Percentiles rank a stretch among this genome's conserved stretches.
Conservation (phyloP, 2,888 invertebrate species). For the Diplolepis rosae region DNA sequence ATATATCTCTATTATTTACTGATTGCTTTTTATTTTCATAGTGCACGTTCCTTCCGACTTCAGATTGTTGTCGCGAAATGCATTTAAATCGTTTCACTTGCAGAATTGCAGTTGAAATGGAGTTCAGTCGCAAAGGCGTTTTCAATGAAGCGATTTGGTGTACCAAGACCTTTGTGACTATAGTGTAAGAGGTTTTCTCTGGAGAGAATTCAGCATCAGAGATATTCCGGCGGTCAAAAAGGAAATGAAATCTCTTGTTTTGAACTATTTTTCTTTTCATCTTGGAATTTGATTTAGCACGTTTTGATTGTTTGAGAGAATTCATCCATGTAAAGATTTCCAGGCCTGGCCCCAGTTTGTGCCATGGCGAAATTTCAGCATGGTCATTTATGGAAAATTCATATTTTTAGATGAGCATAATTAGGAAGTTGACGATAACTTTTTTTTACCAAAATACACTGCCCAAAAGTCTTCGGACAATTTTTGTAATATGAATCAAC, state of each 20-base stretch:
- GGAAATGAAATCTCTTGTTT: neutral
- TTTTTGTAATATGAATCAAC: no score
- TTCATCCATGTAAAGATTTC: no score
- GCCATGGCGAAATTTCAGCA: no score
- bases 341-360: no score
- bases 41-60: slow-evolving; percentile 11
- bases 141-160: slow-evolving; percentile 19
- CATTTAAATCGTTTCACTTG: slow-evolving; percentile 24
- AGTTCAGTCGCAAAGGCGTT: slow-evolving; percentile 26
- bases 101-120: slow-evolving; percentile 19
- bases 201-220: neutral
- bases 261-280: no score
- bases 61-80: slow-evolving; percentile 29
- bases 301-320: no score
- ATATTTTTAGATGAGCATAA: no score
- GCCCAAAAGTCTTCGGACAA: no score
- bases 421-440: no score
- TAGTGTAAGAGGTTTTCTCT: neutral
- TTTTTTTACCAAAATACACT: no score
- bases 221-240: no score
- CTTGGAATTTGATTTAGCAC: neutral
- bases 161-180: slow-evolving; percentile 24
- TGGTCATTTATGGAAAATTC: no score
- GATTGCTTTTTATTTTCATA: neutral
- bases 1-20: slow-evolving; percentile 7